These are phyloP conservation scores for Conus ventricosus DNA, from an alignment of 1,140 invertebrate genomes.

Conservation along the genomic window DNA sequence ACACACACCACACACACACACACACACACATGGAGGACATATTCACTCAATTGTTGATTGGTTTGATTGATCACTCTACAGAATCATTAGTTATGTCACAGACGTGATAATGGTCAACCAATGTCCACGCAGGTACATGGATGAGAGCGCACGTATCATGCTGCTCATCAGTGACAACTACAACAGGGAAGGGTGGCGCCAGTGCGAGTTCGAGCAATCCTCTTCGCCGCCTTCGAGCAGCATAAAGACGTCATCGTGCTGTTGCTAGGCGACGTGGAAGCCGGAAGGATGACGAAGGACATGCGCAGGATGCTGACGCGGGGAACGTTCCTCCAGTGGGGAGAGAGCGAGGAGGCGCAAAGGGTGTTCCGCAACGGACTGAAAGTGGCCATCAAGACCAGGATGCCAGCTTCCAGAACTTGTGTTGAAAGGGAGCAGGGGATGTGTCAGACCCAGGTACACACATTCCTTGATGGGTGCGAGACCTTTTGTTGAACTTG, in stretches of 20 bases:
- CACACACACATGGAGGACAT: not conserved
- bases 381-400: constrained; percentile 25
- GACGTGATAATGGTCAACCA: too few species aligned
- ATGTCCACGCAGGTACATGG: constrained; percentile 20
- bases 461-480: too few species aligned
- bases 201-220: constrained; percentile 32
- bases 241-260: constrained; percentile 20
- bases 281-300: constrained; percentile 31
- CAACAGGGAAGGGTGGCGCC: constrained; percentile 17
- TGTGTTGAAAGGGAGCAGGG: not conserved
- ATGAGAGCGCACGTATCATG: constrained; percentile 21
- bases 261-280: constrained; percentile 29
- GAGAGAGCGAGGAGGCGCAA: not conserved
- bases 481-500: too few species aligned
- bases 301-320: constrained; percentile 32
- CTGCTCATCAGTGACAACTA: constrained; percentile 25
- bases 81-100: too few species aligned
- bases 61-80: not conserved
- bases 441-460: too few species aligned
- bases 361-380: constrained; percentile 1
- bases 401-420: not conserved
- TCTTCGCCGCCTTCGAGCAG: constrained; percentile 28
- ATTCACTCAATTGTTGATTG: not conserved
- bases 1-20: too few species aligned
- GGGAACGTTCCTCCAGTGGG: constrained; percentile 30